Base-by-base conservation (phyloP, 2,113 vertebrate species). In the Semnornis frantzii region DNA sequence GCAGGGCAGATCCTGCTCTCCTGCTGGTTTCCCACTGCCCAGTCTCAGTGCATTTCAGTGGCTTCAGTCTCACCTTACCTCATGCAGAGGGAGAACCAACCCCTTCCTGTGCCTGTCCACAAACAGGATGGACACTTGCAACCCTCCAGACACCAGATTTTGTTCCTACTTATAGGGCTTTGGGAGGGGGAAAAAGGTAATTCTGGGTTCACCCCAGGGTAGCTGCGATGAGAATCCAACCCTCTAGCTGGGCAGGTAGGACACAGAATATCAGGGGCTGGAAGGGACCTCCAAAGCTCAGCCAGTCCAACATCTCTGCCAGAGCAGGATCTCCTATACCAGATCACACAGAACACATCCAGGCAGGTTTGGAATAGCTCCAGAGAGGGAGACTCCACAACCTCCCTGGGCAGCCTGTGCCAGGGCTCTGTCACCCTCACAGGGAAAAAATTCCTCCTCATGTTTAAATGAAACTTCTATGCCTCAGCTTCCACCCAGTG, bases 111-210 rank as follows among this genome's bases (percentile, higher is more conserved):
- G n/a, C 8, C 39, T 59, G 34, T 8, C 16, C 46, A 24, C 37
- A 55, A 7, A 55, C 0, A 1, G 54, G 68, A 50, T 8, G 17
- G 76, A 12, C n/a, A 2, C 42, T 8, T 18, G 30, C 71, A 68
- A 3, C 31, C 28, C 33, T 83, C 27, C 33, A 7, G 33, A 19
- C 7, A 33, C 3, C 48, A 24, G 60, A 14, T 42, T 57, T 46
- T 24, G 6, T 12, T 44, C 20, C 44, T 46, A 6, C n/a, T 82
- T 30, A n/a, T 1, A 1, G 54, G 10, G 24, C 39, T 82, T 15
- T 55, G 10, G 3, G 30, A 21, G 37, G 15, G 8, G 24, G 2
- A 27, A 69, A 39, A 1, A 9, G 33, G 20, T 15, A 28, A 50
- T 14, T 55, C n/a, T 55, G 78, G 8, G 9, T 7, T 73, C 27